Percentiles rank a stretch among this genome's conserved stretches.
phyloP scores from a whole-genome alignment of 2,113 vertebrate species.

The Ifrita kowaldi region DNA sequence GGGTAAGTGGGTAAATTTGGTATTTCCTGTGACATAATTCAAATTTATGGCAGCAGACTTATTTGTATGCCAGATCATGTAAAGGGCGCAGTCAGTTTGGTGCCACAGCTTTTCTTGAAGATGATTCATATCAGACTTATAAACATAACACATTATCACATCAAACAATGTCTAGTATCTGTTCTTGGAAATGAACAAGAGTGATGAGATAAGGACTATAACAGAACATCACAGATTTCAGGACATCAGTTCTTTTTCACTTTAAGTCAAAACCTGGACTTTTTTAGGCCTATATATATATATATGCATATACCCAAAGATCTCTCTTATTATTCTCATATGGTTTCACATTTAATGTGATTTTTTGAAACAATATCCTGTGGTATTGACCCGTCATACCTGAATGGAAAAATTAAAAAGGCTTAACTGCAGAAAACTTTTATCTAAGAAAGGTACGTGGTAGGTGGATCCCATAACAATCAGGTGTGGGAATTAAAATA shows the following conservation, averaged over 20 bases:
- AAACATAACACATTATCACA: slow-evolving; percentile 24
- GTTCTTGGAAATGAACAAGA: slow-evolving; percentile 42
- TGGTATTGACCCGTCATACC: not conserved
- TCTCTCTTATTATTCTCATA: not conserved
- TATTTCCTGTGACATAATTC: slow-evolving; percentile 22
- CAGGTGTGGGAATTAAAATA: slow-evolving; percentile 26
- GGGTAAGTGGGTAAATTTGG: not conserved
- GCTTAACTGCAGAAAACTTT: not conserved
- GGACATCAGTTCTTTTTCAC: slow-evolving; percentile 7
- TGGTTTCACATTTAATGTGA: not conserved
- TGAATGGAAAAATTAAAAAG: slow-evolving; percentile 15
- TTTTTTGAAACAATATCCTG: not conserved
- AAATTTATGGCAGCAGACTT: not conserved
- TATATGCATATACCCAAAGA: not conserved
- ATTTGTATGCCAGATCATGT: not conserved
- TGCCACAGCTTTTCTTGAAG: slow-evolving; percentile 20
- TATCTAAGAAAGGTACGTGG: not conserved
- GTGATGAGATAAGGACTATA: slow-evolving; percentile 24
- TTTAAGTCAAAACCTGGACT: not conserved
- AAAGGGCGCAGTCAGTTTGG: not conserved
- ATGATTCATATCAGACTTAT: slow-evolving; percentile 36
- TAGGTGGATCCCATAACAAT: not conserved
- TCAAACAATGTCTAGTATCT: slow-evolving; percentile 17
- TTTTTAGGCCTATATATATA: not conserved
- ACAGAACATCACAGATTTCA: slow-evolving; percentile 16